Conservation (phyloP, 2,797 vertebrate species). For the Coluber constrictor region DNA sequence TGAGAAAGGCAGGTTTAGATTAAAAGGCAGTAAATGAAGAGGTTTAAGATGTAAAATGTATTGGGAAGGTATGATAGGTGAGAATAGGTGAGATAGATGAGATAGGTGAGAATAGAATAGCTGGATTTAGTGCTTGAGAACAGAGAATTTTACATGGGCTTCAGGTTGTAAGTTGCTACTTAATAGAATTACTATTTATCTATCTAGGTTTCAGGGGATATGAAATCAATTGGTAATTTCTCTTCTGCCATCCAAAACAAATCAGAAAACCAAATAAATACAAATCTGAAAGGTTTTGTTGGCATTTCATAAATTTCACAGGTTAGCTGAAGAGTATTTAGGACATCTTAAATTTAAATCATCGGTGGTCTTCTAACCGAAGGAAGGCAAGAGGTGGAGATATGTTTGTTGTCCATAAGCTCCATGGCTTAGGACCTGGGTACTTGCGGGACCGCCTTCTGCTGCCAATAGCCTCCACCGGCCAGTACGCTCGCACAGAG, state of each 20-base stretch:
- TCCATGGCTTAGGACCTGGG: too few species aligned
- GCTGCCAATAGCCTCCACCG: too few species aligned
- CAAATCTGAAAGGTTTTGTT: background rate
- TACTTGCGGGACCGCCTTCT: too few species aligned
- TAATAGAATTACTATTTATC: background rate
- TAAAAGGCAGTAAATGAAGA: background rate
- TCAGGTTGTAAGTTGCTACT: background rate
- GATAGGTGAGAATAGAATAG: background rate
- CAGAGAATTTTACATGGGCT: background rate
- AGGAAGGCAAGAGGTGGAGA: background rate
- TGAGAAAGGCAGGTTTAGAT: background rate
- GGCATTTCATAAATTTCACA: background rate
- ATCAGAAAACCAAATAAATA: background rate
- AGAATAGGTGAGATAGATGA: background rate
- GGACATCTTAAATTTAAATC: background rate
- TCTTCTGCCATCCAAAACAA: background rate
- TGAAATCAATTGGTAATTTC: background rate
- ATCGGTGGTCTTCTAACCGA: background rate
- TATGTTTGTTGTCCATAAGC: background rate
- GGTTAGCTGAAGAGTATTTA: background rate
- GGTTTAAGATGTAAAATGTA: background rate
- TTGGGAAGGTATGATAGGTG: background rate
- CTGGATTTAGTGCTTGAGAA: background rate
- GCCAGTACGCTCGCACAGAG: too few species aligned
- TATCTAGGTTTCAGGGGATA: background rate